These are phyloP conservation scores for Ectropis grisescens DNA, from an alignment of 1,140 invertebrate species.

Conservation along the genomic window DNA sequence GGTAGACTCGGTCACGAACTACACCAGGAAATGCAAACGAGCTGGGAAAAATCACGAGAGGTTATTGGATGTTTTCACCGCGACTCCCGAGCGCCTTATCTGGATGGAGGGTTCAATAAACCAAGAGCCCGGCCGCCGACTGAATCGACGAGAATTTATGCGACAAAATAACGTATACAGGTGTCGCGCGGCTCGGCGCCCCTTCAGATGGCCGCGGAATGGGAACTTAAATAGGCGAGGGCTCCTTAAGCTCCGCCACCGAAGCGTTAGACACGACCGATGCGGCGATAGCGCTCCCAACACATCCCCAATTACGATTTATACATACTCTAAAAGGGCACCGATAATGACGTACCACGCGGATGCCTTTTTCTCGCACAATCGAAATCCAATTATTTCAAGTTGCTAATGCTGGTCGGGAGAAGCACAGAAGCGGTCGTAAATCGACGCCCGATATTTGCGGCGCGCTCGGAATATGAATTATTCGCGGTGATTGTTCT, in stretches of 20 bases:
- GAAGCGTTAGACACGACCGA: conserved; percentile 37
- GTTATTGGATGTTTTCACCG: conserved; percentile 32
- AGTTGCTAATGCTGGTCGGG: conserved; percentile 41
- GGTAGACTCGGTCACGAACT: conserved; percentile 34
- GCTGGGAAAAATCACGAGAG: conserved; percentile 33
- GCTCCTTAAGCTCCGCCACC: conserved; percentile 26
- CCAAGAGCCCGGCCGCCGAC: conserved; percentile 32
- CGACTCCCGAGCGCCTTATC: conserved; percentile 41
- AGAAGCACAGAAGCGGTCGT: conserved; percentile 33
- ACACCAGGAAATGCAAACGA: conserved; percentile 43
- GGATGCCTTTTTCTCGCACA: conserved; percentile 39
- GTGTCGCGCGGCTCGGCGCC: conserved; percentile 47
- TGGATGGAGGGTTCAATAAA: conserved; percentile 56
- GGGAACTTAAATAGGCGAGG: conserved; percentile 43
- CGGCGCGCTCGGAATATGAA: conserved; percentile 69
- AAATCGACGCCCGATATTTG: conserved; percentile 57
- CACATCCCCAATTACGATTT: conserved; percentile 53
- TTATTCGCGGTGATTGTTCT: conserved; percentile 66
- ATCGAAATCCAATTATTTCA: conserved; percentile 68
- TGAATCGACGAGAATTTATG: conserved; percentile 57
- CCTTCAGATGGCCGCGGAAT: conserved; percentile 48
- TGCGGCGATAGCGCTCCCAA: conserved; percentile 25
- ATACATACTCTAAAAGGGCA: conserved; percentile 53
- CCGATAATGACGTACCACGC: conserved; percentile 52
- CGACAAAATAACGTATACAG: conserved; percentile 63